Evolutionary conservation across 2,113 vertebrate genomes (phyloP).

Genomic region (Etheostoma spectabile): DNA sequence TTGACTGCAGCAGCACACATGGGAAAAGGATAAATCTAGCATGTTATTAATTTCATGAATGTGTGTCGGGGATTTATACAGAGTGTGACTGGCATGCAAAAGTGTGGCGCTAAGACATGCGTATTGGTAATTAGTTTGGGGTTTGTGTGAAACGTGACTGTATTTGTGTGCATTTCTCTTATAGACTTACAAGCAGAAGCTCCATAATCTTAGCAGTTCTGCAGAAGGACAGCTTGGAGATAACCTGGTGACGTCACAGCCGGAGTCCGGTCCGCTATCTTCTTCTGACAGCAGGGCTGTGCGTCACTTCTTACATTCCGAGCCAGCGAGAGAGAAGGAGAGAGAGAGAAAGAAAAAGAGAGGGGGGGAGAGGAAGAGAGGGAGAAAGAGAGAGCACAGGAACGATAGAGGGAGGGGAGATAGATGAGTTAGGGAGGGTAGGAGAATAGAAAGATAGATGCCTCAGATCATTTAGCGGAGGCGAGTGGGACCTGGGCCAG

Average conservation of each 20-base stretch:
- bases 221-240: conserved; percentile 64
- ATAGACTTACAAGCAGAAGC: not conserved
- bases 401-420: conserved; percentile 11
- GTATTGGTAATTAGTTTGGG: conserved; percentile 27
- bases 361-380: too few species aligned
- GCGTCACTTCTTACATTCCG: conserved; percentile 64
- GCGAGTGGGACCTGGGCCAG: conserved; percentile 56
- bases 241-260: conserved; percentile 74
- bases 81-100: conserved; percentile 1
- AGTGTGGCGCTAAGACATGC: not conserved
- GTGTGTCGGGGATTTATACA: conserved; percentile 13
- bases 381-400: not conserved
- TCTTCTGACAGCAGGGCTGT: conserved; percentile 65
- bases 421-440: conserved; percentile 31
- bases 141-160: conserved; percentile 29
- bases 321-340: conserved; percentile 18
- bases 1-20: not conserved
- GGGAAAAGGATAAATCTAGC: not conserved
- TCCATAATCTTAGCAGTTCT: conserved; percentile 23
- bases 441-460: conserved; percentile 46
- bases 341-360: not conserved
- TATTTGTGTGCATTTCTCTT: conserved; percentile 17
- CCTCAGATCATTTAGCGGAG: conserved; percentile 54
- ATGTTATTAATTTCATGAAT: not conserved
- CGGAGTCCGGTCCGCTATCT: conserved; percentile 65